Conservation (phyloP, 2,113 vertebrate species). For the Phoxinus phoxinus region DNA sequence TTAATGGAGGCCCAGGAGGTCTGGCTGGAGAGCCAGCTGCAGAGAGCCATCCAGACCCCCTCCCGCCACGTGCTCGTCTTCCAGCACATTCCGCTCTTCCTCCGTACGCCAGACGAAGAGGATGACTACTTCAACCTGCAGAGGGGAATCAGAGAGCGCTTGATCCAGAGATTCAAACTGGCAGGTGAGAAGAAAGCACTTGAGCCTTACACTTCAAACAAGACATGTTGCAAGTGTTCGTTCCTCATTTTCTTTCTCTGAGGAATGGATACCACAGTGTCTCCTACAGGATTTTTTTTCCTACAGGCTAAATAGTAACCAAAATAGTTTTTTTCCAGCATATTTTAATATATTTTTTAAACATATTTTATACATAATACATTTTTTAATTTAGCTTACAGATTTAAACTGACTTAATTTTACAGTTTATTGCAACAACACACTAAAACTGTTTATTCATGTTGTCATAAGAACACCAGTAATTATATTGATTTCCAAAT, state of each 20-base stretch:
- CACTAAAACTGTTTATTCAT: background rate
- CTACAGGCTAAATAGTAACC: background rate
- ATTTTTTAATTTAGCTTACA: too few species aligned
- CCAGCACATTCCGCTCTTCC: slow-evolving; percentile 94
- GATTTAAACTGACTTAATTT: too few species aligned
- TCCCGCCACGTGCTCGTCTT: slow-evolving; percentile 87
- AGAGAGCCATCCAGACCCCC: slow-evolving; percentile 61
- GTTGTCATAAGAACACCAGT: background rate
- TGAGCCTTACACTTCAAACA: slow-evolving; percentile 11
- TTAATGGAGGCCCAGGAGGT: slow-evolving; percentile 84
- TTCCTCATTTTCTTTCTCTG: background rate
- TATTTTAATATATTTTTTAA: background rate
- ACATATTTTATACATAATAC: background rate
- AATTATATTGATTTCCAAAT: background rate
- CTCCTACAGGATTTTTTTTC: background rate
- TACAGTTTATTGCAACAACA: too few species aligned
- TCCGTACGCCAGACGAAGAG: slow-evolving; percentile 82
- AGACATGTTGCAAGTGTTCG: background rate
- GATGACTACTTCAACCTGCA: slow-evolving; percentile 92
- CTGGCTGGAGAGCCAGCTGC: slow-evolving; percentile 88
- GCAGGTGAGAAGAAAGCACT: slow-evolving; percentile 80
- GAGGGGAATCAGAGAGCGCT: slow-evolving; percentile 74
- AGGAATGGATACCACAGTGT: background rate
- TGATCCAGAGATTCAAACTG: slow-evolving; percentile 83
- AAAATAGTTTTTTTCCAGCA: background rate